phyloP scores from a whole-genome alignment of 2,888 invertebrate genomes.

The Patella caerulea region DNA sequence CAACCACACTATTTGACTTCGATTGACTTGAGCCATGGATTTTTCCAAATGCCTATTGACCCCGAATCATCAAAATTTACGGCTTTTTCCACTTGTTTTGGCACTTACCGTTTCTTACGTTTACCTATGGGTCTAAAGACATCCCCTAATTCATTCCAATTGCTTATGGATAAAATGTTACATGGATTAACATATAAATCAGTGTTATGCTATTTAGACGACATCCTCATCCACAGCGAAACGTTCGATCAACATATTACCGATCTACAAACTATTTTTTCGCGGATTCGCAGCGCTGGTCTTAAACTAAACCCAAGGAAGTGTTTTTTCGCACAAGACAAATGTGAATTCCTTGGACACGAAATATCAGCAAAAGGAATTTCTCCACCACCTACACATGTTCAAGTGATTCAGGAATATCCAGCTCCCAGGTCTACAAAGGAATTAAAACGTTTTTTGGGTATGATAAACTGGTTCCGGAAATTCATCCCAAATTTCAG shows the following conservation, averaged over 20 bases:
- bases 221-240: constrained; percentile 27
- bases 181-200: constrained; percentile 29
- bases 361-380: constrained; percentile 25
- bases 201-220: constrained; percentile 39
- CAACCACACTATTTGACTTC: constrained; percentile 22
- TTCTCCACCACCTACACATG: constrained; percentile 11
- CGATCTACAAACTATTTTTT: constrained; percentile 17
- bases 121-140: constrained; percentile 37
- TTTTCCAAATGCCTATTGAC: constrained; percentile 30
- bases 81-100: constrained; percentile 36
- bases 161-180: constrained; percentile 37
- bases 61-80: constrained; percentile 18
- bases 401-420: constrained; percentile 18
- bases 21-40: constrained; percentile 37
- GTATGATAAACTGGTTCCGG: constrained; percentile 2
- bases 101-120: constrained; percentile 34
- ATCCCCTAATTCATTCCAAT: constrained; percentile 35
- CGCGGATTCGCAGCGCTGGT: constrained; percentile 18
- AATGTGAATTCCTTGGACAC: constrained; percentile 28
- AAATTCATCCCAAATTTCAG: constrained; percentile 32
- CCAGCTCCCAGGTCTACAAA: background rate
- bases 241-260: constrained; percentile 25
- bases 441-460: too few species aligned
- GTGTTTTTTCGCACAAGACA: constrained; percentile 23
- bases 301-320: constrained; percentile 32